Conservation (phyloP, 2,888 invertebrate species). For the Coleophora deauratella region DNA sequence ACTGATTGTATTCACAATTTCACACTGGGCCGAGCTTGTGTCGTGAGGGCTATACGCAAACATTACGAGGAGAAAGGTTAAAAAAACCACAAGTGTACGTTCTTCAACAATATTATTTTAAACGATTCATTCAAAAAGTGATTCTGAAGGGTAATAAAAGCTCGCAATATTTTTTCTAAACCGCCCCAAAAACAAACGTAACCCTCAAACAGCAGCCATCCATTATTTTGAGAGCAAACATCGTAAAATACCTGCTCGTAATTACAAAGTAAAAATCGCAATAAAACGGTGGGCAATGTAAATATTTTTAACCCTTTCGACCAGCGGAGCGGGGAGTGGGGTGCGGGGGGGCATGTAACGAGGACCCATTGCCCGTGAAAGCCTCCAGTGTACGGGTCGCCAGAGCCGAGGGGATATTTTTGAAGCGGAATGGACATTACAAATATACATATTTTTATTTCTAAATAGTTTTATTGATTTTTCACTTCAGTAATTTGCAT, state of each 20-base stretch:
- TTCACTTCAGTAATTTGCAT: too few species aligned
- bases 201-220: background rate
- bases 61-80: too few species aligned
- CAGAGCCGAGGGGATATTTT: too few species aligned
- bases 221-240: background rate
- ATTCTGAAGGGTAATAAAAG: background rate
- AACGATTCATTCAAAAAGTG: background rate
- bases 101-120: too few species aligned
- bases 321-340: conserved; percentile 17
- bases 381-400: conserved; percentile 7
- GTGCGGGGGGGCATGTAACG: conserved; percentile 17
- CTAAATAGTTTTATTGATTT: too few species aligned
- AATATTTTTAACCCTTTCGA: conserved; percentile 3
- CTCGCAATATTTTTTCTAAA: too few species aligned
- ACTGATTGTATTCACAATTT: too few species aligned
- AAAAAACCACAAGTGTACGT: too few species aligned
- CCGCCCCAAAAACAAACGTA: background rate
- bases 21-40: too few species aligned
- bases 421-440: too few species aligned
- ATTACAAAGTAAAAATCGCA: conserved; percentile 9
- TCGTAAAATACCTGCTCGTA: conserved; percentile 5
- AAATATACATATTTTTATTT: too few species aligned
- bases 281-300: conserved; percentile 8
- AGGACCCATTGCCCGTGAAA: conserved; percentile 27
- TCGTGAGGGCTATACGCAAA: too few species aligned